Evolutionary conservation across 2,888 invertebrate species (phyloP).

Genomic region (Ophioninae sp.): DNA sequence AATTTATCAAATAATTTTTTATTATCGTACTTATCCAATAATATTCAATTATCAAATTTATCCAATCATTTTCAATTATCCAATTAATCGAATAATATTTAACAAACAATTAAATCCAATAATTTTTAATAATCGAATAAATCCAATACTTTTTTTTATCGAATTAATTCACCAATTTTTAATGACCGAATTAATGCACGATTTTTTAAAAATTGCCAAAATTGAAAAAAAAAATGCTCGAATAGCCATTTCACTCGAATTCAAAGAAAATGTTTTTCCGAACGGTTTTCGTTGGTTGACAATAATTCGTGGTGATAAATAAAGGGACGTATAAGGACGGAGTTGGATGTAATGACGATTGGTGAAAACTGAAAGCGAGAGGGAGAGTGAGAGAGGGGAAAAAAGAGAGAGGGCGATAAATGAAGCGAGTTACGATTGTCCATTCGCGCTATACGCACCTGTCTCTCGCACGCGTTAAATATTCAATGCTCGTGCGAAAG

Average conservation of each 20-base stretch:
- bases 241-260: too few species aligned
- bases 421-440: conserved; percentile 53
- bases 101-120: too few species aligned
- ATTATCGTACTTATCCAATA: too few species aligned
- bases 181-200: not conserved
- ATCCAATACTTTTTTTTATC: not conserved
- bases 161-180: not conserved
- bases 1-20: too few species aligned
- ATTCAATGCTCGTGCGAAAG: conserved; percentile 68
- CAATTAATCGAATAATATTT: too few species aligned
- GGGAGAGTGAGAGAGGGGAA: conserved; percentile 51
- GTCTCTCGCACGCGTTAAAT: conserved; percentile 74
- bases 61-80: too few species aligned
- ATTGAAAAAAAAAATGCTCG: too few species aligned
- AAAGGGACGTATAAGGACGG: not conserved
- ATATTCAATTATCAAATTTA: too few species aligned
- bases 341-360: not conserved
- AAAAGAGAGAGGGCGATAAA: conserved; percentile 66
- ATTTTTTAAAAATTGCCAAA: not conserved
- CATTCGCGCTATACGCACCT: conserved; percentile 68
- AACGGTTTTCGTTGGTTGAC: too few species aligned
- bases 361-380: conserved; percentile 1
- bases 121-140: too few species aligned
- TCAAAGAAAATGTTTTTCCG: too few species aligned
- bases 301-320: not conserved